Conservation (phyloP, 2,113 vertebrate genomes). For the Clupea harengus region DNA sequence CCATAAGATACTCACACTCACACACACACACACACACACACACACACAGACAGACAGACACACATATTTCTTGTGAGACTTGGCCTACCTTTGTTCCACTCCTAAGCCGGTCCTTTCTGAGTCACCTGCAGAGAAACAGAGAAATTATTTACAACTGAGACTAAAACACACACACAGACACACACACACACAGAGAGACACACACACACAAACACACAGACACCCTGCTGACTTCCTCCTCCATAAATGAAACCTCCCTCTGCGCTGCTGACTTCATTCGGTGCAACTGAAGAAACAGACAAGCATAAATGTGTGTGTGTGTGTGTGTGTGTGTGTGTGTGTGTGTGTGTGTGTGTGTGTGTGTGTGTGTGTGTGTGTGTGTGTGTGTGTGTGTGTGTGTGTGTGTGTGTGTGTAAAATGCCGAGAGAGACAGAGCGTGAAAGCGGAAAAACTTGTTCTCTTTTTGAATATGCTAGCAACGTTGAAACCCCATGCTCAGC, state of each 20-base stretch:
- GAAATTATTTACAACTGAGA: neutral
- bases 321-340: neutral
- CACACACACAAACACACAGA: neutral
- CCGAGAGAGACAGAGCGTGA: neutral
- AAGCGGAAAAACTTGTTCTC: neutral
- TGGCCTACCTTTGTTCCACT: slow-evolving; percentile 1
- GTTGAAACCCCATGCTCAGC: neutral
- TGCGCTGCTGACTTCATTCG: neutral
- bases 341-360: neutral
- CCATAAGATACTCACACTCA: neutral
- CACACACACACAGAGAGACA: neutral
- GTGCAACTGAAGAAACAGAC: neutral
- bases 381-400: neutral
- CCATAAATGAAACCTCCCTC: neutral
- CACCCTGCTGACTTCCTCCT: neutral
- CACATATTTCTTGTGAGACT: neutral
- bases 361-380: neutral
- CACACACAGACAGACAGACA: neutral
- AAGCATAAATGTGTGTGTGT: neutral
- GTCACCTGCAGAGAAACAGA: slow-evolving; percentile 10
- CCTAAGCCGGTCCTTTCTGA: neutral
- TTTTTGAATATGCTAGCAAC: neutral
- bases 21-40: neutral
- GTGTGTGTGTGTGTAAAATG: no score
- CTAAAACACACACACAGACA: neutral